phyloP scores from a whole-genome alignment of 2,797 vertebrate genomes.

The Diglossa cyanea region DNA sequence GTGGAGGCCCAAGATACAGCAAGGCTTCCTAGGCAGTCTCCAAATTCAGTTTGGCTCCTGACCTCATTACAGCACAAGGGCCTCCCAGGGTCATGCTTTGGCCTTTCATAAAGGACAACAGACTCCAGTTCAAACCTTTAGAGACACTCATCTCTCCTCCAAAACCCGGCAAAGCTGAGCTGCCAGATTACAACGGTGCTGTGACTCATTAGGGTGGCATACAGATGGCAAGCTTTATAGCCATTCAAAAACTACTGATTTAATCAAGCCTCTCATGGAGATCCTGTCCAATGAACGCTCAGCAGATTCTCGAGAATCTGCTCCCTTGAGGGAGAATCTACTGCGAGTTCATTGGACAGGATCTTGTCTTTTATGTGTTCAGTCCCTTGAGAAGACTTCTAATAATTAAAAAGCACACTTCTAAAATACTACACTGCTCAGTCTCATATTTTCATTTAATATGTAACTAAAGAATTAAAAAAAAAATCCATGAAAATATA shows the following conservation, averaged over 20 bases:
- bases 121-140: neutral
- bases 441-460: neutral
- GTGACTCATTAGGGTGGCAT: neutral
- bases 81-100: neutral
- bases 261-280: neutral
- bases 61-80: neutral
- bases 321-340: neutral
- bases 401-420: neutral
- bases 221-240: neutral
- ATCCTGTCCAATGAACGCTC: neutral
- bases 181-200: neutral
- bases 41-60: neutral
- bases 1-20: slow-evolving; percentile 52
- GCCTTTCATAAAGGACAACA: neutral
- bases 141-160: neutral
- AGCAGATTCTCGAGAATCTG: neutral
- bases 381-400: neutral
- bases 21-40: neutral
- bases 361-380: neutral
- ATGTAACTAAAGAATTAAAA: neutral
- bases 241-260: neutral
- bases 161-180: neutral
- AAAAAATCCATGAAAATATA: neutral
- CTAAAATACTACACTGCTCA: neutral
- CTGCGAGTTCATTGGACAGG: no score